Conservation (phyloP, 2,113 vertebrate species). For the Acrocephalus kingi region DNA sequence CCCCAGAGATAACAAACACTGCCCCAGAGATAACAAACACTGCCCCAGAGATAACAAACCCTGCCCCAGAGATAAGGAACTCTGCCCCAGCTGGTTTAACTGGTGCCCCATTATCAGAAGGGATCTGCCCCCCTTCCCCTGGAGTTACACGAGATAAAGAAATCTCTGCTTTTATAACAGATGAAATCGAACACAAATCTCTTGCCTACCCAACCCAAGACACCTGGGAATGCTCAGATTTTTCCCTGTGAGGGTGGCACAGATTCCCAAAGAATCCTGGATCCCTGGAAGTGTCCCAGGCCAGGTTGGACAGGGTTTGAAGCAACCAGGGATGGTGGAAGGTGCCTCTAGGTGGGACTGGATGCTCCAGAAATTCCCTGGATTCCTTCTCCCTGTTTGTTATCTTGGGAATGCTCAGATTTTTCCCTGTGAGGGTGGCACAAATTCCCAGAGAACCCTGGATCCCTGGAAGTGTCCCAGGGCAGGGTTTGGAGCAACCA, state of each 20-base stretch:
- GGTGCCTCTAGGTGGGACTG: not conserved
- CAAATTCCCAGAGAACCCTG: not conserved
- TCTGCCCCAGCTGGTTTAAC: too few species aligned
- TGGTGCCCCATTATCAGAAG: too few species aligned
- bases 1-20: too few species aligned
- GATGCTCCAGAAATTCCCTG: not conserved
- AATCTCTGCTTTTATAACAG: too few species aligned
- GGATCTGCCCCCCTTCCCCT: too few species aligned
- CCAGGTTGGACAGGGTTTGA: not conserved
- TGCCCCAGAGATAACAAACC: too few species aligned
- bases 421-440: not conserved
- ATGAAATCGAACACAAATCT: too few species aligned
- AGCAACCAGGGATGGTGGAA: not conserved
- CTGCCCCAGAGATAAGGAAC: too few species aligned
- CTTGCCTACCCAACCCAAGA: too few species aligned
- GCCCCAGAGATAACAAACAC: too few species aligned
- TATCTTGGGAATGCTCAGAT: not conserved
- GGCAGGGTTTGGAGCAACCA: not conserved
- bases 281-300: not conserved
- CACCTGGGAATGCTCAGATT: not conserved
- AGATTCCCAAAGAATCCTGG: not conserved
- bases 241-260: not conserved
- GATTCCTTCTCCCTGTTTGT: not conserved
- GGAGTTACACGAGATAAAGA: too few species aligned
- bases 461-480: not conserved